Evolutionary conservation across 2,888 invertebrate species (phyloP).

Genomic region (Megastigmus dorsalis): DNA sequence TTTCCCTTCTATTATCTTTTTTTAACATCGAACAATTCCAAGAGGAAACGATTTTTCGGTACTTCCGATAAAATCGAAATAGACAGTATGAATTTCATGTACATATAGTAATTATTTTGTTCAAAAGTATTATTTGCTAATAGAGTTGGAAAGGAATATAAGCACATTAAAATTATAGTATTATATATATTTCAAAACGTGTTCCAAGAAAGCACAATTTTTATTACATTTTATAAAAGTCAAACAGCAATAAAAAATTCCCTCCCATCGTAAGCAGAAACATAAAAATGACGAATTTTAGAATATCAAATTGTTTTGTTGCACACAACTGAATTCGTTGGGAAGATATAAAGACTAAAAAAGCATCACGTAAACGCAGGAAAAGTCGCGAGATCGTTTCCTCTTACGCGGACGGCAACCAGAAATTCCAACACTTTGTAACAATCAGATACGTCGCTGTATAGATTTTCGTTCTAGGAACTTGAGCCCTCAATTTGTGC

Average conservation of each 20-base stretch:
- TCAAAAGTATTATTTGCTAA: no score
- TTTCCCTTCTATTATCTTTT: background rate
- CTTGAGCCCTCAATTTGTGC: constrained; percentile 48
- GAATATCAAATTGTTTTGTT: background rate
- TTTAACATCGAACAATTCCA: background rate
- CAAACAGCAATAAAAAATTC: background rate
- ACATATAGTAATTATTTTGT: no score
- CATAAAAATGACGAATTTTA: constrained; percentile 4
- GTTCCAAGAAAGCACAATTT: no score
- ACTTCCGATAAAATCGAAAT: background rate
- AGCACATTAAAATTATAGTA: no score
- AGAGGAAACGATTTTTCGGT: constrained; percentile 19
- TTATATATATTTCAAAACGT: background rate
- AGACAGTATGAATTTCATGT: no score
- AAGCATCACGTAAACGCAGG: background rate
- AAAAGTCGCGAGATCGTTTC: no score
- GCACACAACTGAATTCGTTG: background rate
- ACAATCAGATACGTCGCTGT: constrained; percentile 17
- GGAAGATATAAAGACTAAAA: no score
- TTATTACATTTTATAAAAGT: background rate
- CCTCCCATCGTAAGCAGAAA: background rate
- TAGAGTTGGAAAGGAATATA: no score
- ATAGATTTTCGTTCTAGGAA: constrained; percentile 34
- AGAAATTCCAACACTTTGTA: constrained; percentile 12
- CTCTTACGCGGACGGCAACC: background rate